A percentile compares a stretch with the other conserved stretches of the same genome.
Conservation (phyloP, 2,113 vertebrate genomes). For the Psettodes erumei region DNA sequence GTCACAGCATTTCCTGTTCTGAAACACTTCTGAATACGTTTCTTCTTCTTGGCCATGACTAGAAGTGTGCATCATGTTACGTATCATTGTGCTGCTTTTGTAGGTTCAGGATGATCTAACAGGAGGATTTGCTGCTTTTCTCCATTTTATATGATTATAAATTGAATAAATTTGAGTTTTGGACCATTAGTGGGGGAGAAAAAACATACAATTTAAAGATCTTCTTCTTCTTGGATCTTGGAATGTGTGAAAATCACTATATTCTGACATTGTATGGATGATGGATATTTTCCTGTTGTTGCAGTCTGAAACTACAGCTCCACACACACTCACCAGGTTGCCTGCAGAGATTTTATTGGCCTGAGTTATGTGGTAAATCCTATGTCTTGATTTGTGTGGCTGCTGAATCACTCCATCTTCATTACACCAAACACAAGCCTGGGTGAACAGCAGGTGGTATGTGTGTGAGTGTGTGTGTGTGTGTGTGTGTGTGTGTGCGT, state of each 20-base stretch:
- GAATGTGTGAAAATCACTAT: no score
- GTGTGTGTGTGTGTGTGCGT: conserved; percentile 48
- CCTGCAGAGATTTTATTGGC: conserved; percentile 32
- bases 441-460: conserved; percentile 77
- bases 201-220: not conserved
- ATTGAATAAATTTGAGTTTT: not conserved
- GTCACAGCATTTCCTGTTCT: not conserved
- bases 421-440: conserved; percentile 65
- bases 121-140: not conserved
- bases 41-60: no score
- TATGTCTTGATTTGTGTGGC: conserved; percentile 46
- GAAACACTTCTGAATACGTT: not conserved
- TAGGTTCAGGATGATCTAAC: not conserved
- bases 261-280: not conserved
- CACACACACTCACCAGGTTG: not conserved
- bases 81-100: not conserved
- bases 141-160: not conserved
- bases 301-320: not conserved
- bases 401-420: conserved; percentile 65
- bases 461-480: conserved; percentile 48
- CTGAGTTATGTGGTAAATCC: conserved; percentile 55
- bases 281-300: not conserved
- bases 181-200: no score
- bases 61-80: not conserved
- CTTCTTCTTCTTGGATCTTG: no score